These are phyloP conservation scores for Stegodyphus dumicola DNA, from an alignment of 1,140 invertebrate species.

Conservation along the genomic window DNA sequence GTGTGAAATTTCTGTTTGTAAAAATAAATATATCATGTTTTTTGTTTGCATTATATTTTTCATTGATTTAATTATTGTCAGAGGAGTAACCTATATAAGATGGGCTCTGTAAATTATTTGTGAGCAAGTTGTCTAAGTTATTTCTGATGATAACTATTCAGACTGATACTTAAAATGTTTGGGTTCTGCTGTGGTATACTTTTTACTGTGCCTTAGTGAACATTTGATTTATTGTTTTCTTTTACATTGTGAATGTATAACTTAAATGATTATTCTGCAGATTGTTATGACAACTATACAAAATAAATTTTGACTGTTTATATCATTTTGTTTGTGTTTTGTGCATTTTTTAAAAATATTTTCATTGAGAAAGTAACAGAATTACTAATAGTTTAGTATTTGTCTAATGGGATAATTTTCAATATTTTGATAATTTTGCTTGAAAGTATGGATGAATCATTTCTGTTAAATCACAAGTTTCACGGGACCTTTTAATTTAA, in stretches of 20 bases:
- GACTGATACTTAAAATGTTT: constrained; percentile 42
- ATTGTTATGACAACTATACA: constrained; percentile 18
- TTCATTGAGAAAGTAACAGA: too few species aligned
- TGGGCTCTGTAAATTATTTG: constrained; percentile 19
- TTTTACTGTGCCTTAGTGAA: constrained; percentile 58
- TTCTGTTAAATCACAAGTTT: too few species aligned
- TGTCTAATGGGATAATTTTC: too few species aligned
- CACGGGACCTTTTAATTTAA: too few species aligned
- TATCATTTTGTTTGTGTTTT: background rate
- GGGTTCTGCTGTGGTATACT: constrained; percentile 50
- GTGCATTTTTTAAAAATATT: too few species aligned
- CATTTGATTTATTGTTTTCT: constrained; percentile 20
- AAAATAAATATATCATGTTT: too few species aligned
- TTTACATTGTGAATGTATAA: constrained; percentile 43
- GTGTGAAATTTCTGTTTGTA: too few species aligned
- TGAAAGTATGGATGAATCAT: too few species aligned
- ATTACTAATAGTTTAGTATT: too few species aligned
- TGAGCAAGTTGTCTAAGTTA: constrained; percentile 26
- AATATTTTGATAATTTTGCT: too few species aligned
- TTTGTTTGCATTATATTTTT: background rate
- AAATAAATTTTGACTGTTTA: constrained; percentile 53
- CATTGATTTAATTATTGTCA: background rate
- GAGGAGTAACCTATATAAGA: background rate
- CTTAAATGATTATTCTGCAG: constrained; percentile 13
- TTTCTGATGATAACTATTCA: constrained; percentile 44